Percentiles rank a stretch among this genome's conserved stretches.
Evolutionary conservation across 92 coral and sea anemone genomes (phyloP).

Genomic region (Bergia sp.): DNA sequence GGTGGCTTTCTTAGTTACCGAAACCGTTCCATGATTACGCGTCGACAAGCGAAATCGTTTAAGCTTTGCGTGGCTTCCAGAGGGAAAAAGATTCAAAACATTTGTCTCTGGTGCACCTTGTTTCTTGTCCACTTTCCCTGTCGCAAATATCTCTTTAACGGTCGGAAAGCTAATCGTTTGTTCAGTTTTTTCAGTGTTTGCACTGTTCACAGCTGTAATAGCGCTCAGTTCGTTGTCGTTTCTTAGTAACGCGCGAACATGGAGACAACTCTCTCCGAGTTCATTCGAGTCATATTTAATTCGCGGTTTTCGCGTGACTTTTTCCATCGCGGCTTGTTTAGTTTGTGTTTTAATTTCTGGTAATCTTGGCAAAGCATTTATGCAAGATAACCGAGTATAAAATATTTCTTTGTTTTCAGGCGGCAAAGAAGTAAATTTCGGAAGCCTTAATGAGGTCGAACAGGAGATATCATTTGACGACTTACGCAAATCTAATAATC

Average conservation of each 20-base stretch:
- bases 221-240: not conserved
- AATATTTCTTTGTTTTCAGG: constrained; percentile 83
- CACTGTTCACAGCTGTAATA: constrained; percentile 6
- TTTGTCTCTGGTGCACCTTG: not conserved
- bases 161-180: not conserved
- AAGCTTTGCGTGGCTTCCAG: not conserved
- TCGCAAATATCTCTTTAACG: not conserved
- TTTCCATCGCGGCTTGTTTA: constrained; percentile 6
- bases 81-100: not conserved
- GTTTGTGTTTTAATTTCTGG: constrained; percentile 46
- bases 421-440: constrained; percentile 72
- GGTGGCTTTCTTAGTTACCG: not conserved
- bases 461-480: not conserved
- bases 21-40: not conserved
- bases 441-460: constrained; percentile 67
- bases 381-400: constrained; percentile 69
- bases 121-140: not conserved
- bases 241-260: constrained; percentile 20
- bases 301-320: constrained; percentile 1
- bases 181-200: not conserved
- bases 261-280: constrained; percentile 7
- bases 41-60: constrained; percentile 21
- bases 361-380: constrained; percentile 65
- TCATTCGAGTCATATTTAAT: constrained; percentile 16
- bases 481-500: constrained; percentile 20